A percentile compares a stretch with the other conserved stretches of the same genome.
Evolutionary conservation across 2,113 vertebrate genomes (phyloP).

Genomic region (Galeopterus variegatus): DNA sequence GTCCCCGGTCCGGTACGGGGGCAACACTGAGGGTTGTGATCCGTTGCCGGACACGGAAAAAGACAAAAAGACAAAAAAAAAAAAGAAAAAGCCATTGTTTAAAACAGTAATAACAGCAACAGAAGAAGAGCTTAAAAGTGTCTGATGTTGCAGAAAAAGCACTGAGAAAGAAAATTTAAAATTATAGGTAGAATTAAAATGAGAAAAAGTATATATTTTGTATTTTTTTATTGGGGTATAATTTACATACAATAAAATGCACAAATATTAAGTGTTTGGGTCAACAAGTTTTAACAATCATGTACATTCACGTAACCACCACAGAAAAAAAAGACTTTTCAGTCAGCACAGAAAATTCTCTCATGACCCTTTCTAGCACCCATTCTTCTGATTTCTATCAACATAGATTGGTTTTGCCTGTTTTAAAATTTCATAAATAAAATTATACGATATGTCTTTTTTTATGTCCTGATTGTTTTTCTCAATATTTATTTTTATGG

Average conservation of each 20-base stretch:
- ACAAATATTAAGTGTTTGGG: background rate
- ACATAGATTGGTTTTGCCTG: background rate
- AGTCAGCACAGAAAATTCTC: background rate
- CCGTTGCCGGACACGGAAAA: too few relatives aligned
- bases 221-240: background rate
- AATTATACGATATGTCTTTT: background rate
- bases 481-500: background rate
- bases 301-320: background rate
- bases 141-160: background rate
- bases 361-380: background rate
- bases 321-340: background rate
- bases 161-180: background rate
- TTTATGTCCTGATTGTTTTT: background rate
- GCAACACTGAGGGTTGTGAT: too few relatives aligned
- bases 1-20: too few relatives aligned
- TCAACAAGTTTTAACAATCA: background rate
- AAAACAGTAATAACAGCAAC: background rate
- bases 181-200: background rate
- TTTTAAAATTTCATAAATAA: background rate
- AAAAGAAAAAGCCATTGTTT: constrained; percentile 24
- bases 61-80: too few relatives aligned
- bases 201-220: background rate
- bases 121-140: background rate
- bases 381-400: background rate
- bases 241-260: background rate